phyloP scores from a whole-genome alignment of 2,888 invertebrate genomes.

The Oscheius sp. region DNA sequence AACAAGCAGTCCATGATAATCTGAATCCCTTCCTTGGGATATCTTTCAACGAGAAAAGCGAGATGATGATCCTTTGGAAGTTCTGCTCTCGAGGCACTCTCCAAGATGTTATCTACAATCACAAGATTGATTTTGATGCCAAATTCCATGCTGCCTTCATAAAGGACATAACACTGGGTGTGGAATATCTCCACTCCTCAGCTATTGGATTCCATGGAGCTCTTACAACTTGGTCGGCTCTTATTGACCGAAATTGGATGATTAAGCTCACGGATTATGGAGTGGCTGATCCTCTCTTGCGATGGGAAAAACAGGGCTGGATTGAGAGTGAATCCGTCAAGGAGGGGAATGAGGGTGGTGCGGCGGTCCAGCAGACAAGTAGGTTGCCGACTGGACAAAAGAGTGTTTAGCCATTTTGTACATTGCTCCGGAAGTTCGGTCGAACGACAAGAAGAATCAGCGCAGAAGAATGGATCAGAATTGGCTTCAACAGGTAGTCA shows the following conservation, averaged over 20 bases:
- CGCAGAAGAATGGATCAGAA: constrained; percentile 42
- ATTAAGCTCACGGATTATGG: constrained; percentile 54
- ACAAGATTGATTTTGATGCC: constrained; percentile 48
- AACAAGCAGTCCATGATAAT: constrained; percentile 92
- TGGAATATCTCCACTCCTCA: constrained; percentile 56
- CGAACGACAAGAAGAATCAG: constrained; percentile 41
- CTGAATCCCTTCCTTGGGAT: constrained; percentile 91
- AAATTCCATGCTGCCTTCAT: constrained; percentile 57
- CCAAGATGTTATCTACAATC: constrained; percentile 55
- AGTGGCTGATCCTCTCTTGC: constrained; percentile 41
- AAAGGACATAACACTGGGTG: constrained; percentile 50
- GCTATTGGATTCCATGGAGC: constrained; percentile 52
- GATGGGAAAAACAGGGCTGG: constrained; percentile 52
- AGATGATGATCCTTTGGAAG: constrained; percentile 55
- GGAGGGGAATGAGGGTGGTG: constrained; percentile 44
- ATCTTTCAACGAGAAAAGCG: constrained; percentile 50
- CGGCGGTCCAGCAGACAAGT: constrained; percentile 16
- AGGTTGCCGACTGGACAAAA: not conserved
- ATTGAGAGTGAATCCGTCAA: constrained; percentile 49
- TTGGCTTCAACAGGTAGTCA: constrained; percentile 31
- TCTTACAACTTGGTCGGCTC: constrained; percentile 44
- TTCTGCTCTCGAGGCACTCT: constrained; percentile 43
- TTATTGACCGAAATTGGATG: constrained; percentile 57
- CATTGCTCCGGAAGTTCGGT: constrained; percentile 48
- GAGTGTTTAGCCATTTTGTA: constrained; percentile 12